Conservation (phyloP, 2,113 vertebrate species). For the Equus przewalskii region DNA sequence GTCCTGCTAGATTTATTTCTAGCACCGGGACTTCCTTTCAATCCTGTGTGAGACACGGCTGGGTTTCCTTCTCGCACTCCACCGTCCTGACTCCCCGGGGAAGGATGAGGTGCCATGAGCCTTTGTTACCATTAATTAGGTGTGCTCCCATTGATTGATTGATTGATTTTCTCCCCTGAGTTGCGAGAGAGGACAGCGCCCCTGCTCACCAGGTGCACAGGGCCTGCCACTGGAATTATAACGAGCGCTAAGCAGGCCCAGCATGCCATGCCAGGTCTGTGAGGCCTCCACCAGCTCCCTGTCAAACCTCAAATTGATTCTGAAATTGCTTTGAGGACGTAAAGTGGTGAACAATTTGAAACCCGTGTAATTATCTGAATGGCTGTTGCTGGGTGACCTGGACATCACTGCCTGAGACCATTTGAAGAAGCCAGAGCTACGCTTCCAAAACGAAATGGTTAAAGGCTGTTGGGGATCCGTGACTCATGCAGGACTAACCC, state of each 20-base stretch:
- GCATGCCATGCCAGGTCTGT: slow-evolving; percentile 11
- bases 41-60: neutral
- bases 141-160: slow-evolving; percentile 69
- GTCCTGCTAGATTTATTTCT: neutral
- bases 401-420: slow-evolving; percentile 68
- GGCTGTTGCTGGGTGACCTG: slow-evolving; percentile 79
- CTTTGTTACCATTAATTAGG: slow-evolving; percentile 85
- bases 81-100: neutral
- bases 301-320: slow-evolving; percentile 89
- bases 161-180: slow-evolving; percentile 72
- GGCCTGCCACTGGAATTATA: slow-evolving; percentile 82
- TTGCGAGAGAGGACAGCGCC: slow-evolving; percentile 76
- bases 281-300: slow-evolving; percentile 76
- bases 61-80: neutral
- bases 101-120: neutral
- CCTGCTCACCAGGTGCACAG: slow-evolving; percentile 35
- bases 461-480: neutral
- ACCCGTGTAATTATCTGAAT: slow-evolving; percentile 83
- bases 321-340: slow-evolving; percentile 89
- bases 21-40: neutral
- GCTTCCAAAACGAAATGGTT: slow-evolving; percentile 7
- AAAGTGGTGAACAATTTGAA: slow-evolving; percentile 87
- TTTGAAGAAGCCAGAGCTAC: slow-evolving; percentile 40
- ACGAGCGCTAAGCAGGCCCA: slow-evolving; percentile 68
- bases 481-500: fast-evolving